Percentiles rank a stretch among this genome's conserved stretches.
phyloP scores from a whole-genome alignment of 2,888 invertebrate genomes.

The Glyphotaelius pellucidus region DNA sequence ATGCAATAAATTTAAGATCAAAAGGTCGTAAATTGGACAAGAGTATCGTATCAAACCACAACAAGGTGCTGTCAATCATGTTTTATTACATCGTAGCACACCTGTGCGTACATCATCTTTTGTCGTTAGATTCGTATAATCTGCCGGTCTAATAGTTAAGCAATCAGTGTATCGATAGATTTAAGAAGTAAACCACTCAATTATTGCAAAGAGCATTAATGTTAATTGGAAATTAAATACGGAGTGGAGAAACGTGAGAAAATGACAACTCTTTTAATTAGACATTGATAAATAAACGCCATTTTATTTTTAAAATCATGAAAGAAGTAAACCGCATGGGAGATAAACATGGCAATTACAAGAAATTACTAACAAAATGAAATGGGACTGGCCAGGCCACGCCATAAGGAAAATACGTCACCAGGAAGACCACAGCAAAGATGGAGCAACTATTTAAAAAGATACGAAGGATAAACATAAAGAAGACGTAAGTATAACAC shows the following conservation, averaged over 20 bases:
- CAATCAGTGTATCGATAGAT: background rate
- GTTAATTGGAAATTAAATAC: constrained; percentile 19
- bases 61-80: background rate
- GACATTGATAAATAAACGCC: background rate
- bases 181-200: constrained; percentile 11
- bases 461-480: background rate
- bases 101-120: background rate
- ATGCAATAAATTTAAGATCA: constrained; percentile 5
- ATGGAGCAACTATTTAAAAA: background rate
- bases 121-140: background rate
- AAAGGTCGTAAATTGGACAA: background rate
- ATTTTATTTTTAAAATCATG: background rate
- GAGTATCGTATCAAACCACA: background rate
- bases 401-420: background rate
- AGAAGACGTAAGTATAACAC: background rate
- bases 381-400: background rate
- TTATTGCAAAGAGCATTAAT: background rate
- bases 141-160: background rate
- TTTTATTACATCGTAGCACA: background rate
- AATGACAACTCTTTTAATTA: background rate
- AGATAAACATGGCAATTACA: background rate
- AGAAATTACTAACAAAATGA: background rate
- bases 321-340: background rate
- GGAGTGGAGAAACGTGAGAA: background rate
- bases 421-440: background rate